Base-by-base conservation (phyloP, 2,888 invertebrate species). In the Proisotoma minuta region DNA sequence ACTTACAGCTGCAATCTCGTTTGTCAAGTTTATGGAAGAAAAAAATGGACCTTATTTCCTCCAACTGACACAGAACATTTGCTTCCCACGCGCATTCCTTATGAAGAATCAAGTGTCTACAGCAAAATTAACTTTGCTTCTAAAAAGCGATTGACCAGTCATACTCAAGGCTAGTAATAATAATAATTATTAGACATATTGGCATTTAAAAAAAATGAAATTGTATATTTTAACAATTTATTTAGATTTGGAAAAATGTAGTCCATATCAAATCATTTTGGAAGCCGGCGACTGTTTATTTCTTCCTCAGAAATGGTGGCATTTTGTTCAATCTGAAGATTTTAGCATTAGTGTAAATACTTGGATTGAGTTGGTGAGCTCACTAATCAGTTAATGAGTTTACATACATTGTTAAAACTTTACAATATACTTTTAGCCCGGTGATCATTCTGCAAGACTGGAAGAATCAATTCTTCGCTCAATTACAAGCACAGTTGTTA, bases 281-380 rank as follows among this genome's bases (percentile, higher is more conserved):
- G 81, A 85, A 50, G 87, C 92, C 10, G 93, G 94, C 0, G 91
- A 97, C 78, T 88, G 92, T 0, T 79, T 98, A 34, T 84, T 89
- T 74, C 88, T 98, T 5, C 97, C 97, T 0, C 83, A 84, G 65
- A 88, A 89, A 65, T 98, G 97, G 96, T 98, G 97, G 97, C 97
- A 97, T 80, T 95, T 89, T 80, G 97, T 96, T 0, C 90, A 92
- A 78, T 82, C 82, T 65, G 63, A 79, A n/a, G 78, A 80, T 18
- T 78, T 81, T 8, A 80, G 82, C 40, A 76, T 85, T 40, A 84
- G 84, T 70, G 77, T 85, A n/a, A 93, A 94, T 76, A 78, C 85
- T 29, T 88, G 91, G 81, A 77, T 96, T 68, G 88, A 90, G 50
- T 78, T 88, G 78, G 87, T 86, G 80, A 77, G 23, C 34, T 15